Base-by-base conservation (phyloP, 2,888 invertebrate species). In the Microplitis deprimator region DNA sequence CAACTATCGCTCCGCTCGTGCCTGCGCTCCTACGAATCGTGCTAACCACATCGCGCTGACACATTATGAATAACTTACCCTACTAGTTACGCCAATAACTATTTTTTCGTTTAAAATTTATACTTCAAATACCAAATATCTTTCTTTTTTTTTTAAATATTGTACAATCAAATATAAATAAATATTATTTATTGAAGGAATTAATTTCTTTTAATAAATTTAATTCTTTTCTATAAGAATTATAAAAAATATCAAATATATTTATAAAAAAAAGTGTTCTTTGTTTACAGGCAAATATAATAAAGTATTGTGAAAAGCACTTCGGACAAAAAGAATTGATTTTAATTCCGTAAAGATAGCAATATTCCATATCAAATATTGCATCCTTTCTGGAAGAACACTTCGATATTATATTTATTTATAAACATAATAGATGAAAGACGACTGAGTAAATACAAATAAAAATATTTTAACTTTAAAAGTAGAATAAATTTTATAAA, bases 401-500 rank as follows among this genome's bases (percentile, higher is more conserved):
- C 50, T 50, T 5, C 13, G 5, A 50, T 4, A 50, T 50, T 50
- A 50, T 50, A 50, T 50, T 50, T 10, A 13, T 50, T 10, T 50
- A 13, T 50, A 13, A 13, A 50, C 13, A 50, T 13, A 50, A 50
- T 5, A 5, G 6, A 50, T 50, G 50, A 10, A 0, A 50, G 60
- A 17, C 10, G 13, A 17, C 60, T 20, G 6, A 50, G 67, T 17
- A 74, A 68, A 68, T 74, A 29, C 65, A 74, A 65, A 60, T 68
- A 68, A 62, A 68, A 50, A 10, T 50, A 50, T 50, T 50, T 10
- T 13, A 50, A 50, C 13, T 50, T 50, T 0, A 13, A 50, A 13
- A 13, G 50, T 50, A 13, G 50, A 50, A 50, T 50, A 8, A 50
- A 50, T 50, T 50, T 13, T 50, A 13, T 5, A 10, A 50, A 50